These are phyloP conservation scores for Drosophila bifasciata DNA, from an alignment of 1,140 invertebrate species.

Conservation along the genomic window DNA sequence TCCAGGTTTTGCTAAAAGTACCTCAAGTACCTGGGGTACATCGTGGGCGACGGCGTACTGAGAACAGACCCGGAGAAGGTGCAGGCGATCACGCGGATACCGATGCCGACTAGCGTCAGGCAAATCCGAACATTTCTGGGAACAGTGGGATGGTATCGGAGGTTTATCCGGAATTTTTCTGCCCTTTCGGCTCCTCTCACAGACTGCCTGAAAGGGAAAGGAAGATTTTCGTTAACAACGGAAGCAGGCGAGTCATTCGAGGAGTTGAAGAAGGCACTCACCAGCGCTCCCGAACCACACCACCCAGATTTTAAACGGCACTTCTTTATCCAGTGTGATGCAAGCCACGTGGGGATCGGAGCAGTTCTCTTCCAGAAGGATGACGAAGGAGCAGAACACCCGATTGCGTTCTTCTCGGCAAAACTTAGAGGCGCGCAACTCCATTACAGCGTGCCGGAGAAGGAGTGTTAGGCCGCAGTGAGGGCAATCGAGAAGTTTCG, in stretches of 20 bases:
- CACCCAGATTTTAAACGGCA: slow-evolving; percentile 35
- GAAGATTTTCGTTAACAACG: neutral
- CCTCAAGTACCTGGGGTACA: slow-evolving; percentile 30
- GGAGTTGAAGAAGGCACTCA: slow-evolving; percentile 12
- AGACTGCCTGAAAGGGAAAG: slow-evolving; percentile 48
- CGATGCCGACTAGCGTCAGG: neutral
- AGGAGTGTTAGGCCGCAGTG: slow-evolving; percentile 23
- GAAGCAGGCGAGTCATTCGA: slow-evolving; percentile 3
- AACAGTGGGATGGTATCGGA: slow-evolving; percentile 66
- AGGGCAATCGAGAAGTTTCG: slow-evolving; percentile 10
- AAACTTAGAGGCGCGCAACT: slow-evolving; percentile 43
- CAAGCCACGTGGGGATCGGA: slow-evolving; percentile 41
- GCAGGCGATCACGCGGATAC: too few relatives aligned
- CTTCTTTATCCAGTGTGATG: slow-evolving; percentile 51
- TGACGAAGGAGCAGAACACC: slow-evolving; percentile 45
- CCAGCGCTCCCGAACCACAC: slow-evolving; percentile 25
- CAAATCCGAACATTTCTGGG: slow-evolving; percentile 50
- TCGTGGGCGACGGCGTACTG: slow-evolving; percentile 14
- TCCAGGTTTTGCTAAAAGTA: slow-evolving; percentile 21
- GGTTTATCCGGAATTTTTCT: slow-evolving; percentile 78
- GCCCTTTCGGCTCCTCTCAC: neutral
- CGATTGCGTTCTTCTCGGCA: slow-evolving; percentile 77
- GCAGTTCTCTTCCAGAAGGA: slow-evolving; percentile 60
- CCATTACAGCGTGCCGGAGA: slow-evolving; percentile 20
- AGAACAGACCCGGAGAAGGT: slow-evolving; percentile 1